Evolutionary conservation across 2,888 invertebrate species (phyloP), one percentile per base, ranked within the genome.

Genomic region (Lacanobia wlatinum): DNA sequence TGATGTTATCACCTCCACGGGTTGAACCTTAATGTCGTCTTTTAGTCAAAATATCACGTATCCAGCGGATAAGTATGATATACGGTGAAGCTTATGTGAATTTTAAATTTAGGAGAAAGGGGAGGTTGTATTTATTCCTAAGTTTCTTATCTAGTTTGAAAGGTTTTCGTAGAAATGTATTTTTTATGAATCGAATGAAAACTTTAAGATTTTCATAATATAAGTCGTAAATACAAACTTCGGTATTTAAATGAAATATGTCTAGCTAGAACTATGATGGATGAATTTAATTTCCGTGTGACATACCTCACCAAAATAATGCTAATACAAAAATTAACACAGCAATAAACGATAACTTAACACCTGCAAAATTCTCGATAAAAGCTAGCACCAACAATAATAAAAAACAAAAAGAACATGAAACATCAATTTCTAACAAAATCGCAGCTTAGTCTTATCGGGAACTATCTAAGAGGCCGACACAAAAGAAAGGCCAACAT

Each of bases 21-120:
- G 70, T 74, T 71, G 61, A 70, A 70, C 87, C 81, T 86, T 90
- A 91, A 91, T 89, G 88, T 85, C 87, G 88, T 82, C 85, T 88
- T 85, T 91, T 88, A 91, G 89, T 89, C 90, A 89, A 89, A 92
- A 90, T 90, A 90, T 88, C 91, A 90, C 90, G 89, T 90, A 87
- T 86, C 87, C 76, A 76, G 69, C 68, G 88, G 89, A 89, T 90
- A 89, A 89, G 83, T 86, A 85, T 90, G 89, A 91, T 88, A 78
- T 87, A 89, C 78, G 83, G 78, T 79, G 81, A 81, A 76, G 84
- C 81, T 87, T 84, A 83, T 85, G 84, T 87, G 84, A 84, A 85
- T 88, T 87, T 86, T 84, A 84, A 87, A 87, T 87, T 86, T 69
- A 76, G 43, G 70, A 70, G 64, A 28, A 61, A 46, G 46, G 65